Evolutionary conservation across 2,113 vertebrate genomes (phyloP).

Genomic region (Eretmochelys imbricata): DNA sequence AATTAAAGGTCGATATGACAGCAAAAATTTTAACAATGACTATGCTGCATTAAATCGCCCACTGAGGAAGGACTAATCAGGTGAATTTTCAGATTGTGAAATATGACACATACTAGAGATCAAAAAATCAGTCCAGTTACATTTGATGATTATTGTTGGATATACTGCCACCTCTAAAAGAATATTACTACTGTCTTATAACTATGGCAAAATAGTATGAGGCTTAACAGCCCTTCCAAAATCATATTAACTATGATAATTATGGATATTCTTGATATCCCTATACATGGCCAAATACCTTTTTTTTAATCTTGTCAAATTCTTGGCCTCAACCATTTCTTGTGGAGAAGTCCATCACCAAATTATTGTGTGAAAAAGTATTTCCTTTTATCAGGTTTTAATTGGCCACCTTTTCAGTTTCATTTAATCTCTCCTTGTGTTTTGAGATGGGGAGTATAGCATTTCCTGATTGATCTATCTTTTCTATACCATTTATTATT

Average conservation of each 20-base stretch:
- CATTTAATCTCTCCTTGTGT: neutral
- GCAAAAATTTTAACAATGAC: neutral
- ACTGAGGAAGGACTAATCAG: neutral
- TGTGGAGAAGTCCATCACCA: neutral
- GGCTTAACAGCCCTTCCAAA: neutral
- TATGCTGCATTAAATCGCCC: neutral
- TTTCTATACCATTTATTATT: too few species aligned
- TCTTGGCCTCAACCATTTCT: neutral
- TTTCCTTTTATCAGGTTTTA: neutral
- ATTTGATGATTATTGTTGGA: neutral
- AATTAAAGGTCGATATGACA: neutral
- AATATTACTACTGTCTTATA: neutral
- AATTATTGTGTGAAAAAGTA: neutral
- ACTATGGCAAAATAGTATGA: neutral
- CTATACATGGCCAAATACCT: neutral
- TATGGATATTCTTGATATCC: neutral
- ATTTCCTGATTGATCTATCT: too few species aligned
- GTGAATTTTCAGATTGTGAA: neutral
- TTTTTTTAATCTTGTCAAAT: neutral
- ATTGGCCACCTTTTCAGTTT: neutral
- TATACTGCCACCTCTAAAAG: neutral
- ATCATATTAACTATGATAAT: neutral
- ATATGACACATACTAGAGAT: accelerated
- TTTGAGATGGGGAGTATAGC: neutral
- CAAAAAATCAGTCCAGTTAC: neutral